Evolutionary conservation across 2,797 vertebrate genomes (phyloP), one percentile per base, ranked within the genome.

Genomic region (Podarcis lilfordi): DNA sequence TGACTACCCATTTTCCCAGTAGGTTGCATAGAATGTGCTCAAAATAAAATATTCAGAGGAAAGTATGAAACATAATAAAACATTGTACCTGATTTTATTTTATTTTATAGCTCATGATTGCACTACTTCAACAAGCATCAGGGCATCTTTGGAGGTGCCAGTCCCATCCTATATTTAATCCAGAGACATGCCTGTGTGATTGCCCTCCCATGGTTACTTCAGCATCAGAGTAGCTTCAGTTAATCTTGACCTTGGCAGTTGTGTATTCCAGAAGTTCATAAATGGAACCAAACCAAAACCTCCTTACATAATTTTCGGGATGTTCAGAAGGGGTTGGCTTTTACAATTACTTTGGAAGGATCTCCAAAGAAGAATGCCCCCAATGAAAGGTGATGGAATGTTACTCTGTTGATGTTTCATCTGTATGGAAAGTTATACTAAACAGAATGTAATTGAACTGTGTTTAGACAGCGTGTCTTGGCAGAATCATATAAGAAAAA

Each of bases 401-500:
- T 74, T 61, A 40, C 68, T 85, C 50, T 32, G n/a, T 35, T 35
- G 50, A 55, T 15, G 50, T 55, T 55, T 15, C 13, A 55, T 55
- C 50, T 55, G 13, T 55, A 15, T 55, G 13, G 50, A 55, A 55
- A 15, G 50, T 15, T 55, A 15, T 55, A 55, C 32, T 37, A 1
- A 69, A 78, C 15, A 76, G 37, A 69, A 5, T 37, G 59, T 61
- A 35, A 1, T 45, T 17, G 13, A 64, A 23, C 8, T 72, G 27
- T n/a, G 3, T 43, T 84, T 32, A 80, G 87, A 76, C 74, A 79
- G 8, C 2, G n/a, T 64, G 69, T 72, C 82, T 89, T 85, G 68
- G 32, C 77, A 82, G 90, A 80, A 90, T 93, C 88, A 88, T 59
- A 83, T 50, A 8, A 71, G 32, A 69, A 88, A 79, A 77, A 85